A percentile compares a stretch with the other conserved stretches of the same genome.
Evolutionary conservation across 2,888 invertebrate genomes (phyloP).

Genomic region (Oscheius sp.): DNA sequence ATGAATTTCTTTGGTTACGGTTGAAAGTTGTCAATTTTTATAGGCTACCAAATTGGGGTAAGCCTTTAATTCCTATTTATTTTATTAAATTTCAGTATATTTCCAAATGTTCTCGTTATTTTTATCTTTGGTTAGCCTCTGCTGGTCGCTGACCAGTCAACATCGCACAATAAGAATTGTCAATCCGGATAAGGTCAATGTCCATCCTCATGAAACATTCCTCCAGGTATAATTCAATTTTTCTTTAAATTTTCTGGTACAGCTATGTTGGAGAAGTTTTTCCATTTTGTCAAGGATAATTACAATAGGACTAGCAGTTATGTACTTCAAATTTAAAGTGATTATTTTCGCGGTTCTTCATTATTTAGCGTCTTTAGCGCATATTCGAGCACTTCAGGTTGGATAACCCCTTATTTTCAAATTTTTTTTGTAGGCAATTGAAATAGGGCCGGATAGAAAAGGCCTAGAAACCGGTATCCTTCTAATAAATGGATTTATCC

Average conservation of each 20-base stretch:
- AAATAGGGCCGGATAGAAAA: conserved; percentile 38
- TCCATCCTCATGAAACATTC: conserved; percentile 58
- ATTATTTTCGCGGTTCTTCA: conserved; percentile 40
- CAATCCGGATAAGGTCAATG: conserved; percentile 60
- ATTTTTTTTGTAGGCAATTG: conserved; percentile 43
- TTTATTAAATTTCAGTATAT: conserved; percentile 39
- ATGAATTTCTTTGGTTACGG: conserved; percentile 15
- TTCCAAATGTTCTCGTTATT: conserved; percentile 53
- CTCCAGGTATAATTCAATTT: conserved; percentile 48
- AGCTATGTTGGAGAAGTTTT: conserved; percentile 63
- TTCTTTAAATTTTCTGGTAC: conserved; percentile 30
- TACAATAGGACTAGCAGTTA: conserved; percentile 39
- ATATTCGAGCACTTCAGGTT: conserved; percentile 52
- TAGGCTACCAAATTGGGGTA: conserved; percentile 23
- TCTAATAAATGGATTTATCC: conserved; percentile 58
- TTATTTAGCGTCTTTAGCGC: conserved; percentile 45
- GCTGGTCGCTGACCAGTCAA: conserved; percentile 64
- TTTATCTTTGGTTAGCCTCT: conserved; percentile 57
- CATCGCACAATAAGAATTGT: conserved; percentile 62
- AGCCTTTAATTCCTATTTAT: too few species aligned
- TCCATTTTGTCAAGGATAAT: conserved; percentile 57
- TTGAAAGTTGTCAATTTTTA: not conserved
- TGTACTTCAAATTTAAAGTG: conserved; percentile 38
- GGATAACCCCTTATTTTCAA: not conserved
- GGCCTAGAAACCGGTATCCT: conserved; percentile 48